Base-by-base conservation (phyloP, 2,888 invertebrate species). In the Steromphala cineraria region DNA sequence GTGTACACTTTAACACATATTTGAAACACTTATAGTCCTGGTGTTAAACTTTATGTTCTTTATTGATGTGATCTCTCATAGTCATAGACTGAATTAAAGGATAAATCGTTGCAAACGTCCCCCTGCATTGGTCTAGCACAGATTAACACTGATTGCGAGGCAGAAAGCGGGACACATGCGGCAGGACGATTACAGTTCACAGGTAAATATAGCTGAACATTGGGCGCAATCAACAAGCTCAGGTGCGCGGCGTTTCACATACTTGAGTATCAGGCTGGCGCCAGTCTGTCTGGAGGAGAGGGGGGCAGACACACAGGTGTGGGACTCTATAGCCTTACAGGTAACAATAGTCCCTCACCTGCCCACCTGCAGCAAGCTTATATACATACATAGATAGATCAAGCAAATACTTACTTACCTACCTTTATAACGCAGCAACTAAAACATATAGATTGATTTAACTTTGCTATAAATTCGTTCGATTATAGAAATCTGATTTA, bases 251-350 rank as follows among this genome's bases (percentile, higher is more conserved):
- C 52, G 52, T 82, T 82, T 82, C 78, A 79, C 82, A 77, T 80
- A 82, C 80, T 83, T 83, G 82, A 82, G 82, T 80, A 76, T 78
- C 71, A 76, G 78, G 13, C 53, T 78, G 84, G 84, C 84, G 84
- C 84, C 82, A 82, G 82, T 78, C 75, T 80, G 93, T 93, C 24
- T 91, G 90, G 74, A 83, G 93, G 52, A 94, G 94, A 76, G 21
- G 52, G n/a, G 19, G 53, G 46, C 52, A 24, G 17, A 21, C 24
- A 40, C 75, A 52, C 46, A 52, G 24, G 52, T 46, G 75, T 52
- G 40, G 52, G 24, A n/a, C 52, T 75, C 21, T 53, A 75, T 75
- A 75, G 46, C 75, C 24, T 13, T 52, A 75, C 75, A 75, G 75
- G 52, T 75, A 75, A 75, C 75, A 75, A 75, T 75, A 52, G 75